Evolutionary conservation across 2,113 vertebrate genomes (phyloP).

Genomic region (Elephas maximus): DNA sequence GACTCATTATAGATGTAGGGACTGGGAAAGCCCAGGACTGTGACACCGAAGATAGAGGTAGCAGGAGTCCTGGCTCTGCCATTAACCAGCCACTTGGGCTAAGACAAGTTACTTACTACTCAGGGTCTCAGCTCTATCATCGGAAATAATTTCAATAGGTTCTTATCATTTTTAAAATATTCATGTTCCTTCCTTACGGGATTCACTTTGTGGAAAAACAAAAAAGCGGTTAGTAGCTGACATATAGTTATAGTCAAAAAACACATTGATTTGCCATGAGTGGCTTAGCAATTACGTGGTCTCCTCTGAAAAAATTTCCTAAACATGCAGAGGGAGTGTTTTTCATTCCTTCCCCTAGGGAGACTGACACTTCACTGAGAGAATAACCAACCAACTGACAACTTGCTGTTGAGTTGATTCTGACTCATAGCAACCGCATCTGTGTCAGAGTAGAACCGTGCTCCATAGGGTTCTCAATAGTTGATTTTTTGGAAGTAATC

Average conservation of each 20-base stretch:
- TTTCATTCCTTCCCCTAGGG: not conserved
- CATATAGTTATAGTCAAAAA: not conserved
- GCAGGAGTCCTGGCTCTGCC: not conserved
- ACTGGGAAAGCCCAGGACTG: not conserved
- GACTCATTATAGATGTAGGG: not conserved
- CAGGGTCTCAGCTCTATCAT: not conserved
- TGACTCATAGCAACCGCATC: not conserved
- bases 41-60: not conserved
- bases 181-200: not conserved
- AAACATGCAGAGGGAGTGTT: not conserved
- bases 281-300: not conserved
- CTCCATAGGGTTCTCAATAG: not conserved
- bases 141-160: not conserved
- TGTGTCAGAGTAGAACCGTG: not conserved
- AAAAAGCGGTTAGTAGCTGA: not conserved
- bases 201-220: not conserved
- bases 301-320: constrained; percentile 9
- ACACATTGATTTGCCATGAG: not conserved
- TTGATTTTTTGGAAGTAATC: not conserved
- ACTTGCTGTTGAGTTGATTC: not conserved
- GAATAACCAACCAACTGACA: not conserved
- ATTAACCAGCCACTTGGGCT: not conserved
- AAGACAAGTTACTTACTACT: not conserved
- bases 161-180: not conserved
- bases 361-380: not conserved